A percentile compares a stretch with the other conserved stretches of the same genome.
phyloP scores from a whole-genome alignment of 30 jellyfish, hydroid and myxozoan species.

The Hydra vulgaris region DNA sequence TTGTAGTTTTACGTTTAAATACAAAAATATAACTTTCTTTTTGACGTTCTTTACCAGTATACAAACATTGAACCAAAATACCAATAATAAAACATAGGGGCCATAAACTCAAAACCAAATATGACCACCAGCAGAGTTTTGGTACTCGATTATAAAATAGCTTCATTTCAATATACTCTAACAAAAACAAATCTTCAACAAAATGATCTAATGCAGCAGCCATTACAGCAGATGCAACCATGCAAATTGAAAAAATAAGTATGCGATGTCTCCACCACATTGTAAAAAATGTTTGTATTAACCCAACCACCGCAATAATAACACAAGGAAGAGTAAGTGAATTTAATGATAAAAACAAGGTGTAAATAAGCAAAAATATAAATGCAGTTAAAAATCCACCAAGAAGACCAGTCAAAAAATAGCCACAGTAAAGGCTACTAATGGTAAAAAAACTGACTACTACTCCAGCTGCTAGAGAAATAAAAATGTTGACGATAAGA shows the following conservation, averaged over 20 bases:
- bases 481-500: slow-evolving; percentile 38
- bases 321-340: slow-evolving; percentile 84
- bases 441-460: slow-evolving; percentile 69
- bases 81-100: slow-evolving; percentile 59
- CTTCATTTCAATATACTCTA: slow-evolving; percentile 60
- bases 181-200: slow-evolving; percentile 67
- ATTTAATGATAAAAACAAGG: slow-evolving; percentile 40
- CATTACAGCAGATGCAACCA: slow-evolving; percentile 68
- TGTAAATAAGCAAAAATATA: slow-evolving; percentile 46
- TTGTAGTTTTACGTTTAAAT: slow-evolving; percentile 28
- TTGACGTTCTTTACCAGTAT: slow-evolving; percentile 85
- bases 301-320: slow-evolving; percentile 52
- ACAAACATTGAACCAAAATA: slow-evolving; percentile 64
- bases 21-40: slow-evolving; percentile 66
- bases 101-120: slow-evolving; percentile 60
- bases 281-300: slow-evolving; percentile 71
- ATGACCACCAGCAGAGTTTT: slow-evolving; percentile 84
- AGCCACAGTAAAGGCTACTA: slow-evolving; percentile 68
- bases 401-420: slow-evolving; percentile 75
- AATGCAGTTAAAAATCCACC: slow-evolving; percentile 84
- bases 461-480: slow-evolving; percentile 84
- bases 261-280: slow-evolving; percentile 94
- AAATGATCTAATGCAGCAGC: slow-evolving; percentile 69
- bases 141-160: slow-evolving; percentile 67
- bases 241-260: slow-evolving; percentile 47